Base-by-base conservation (phyloP, 2,888 invertebrate genomes). In the Julus scandinavius region DNA sequence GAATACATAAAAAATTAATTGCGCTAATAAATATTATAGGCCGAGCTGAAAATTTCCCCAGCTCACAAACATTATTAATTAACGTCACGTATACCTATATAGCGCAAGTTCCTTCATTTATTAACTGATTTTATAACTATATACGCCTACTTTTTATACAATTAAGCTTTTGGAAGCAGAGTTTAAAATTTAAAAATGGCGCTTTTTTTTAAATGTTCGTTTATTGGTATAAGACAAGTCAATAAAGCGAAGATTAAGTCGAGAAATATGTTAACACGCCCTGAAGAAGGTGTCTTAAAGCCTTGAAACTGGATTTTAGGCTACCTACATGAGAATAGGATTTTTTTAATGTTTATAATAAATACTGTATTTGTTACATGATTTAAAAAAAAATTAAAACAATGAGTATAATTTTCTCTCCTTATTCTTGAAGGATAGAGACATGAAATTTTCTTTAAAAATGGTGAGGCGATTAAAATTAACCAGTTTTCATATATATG, bases 1-100 rank as follows among this genome's bases (percentile, higher is more conserved):
- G 38, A 80, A 80, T 80, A 15, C 15, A 38, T 40, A 80, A 80
- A 80, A 80, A 80, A 80, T 80, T 80, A 80, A 80, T 80, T 80
- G 29, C 80, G 38, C 38, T 80, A 80, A 80, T 80, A 80, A 80
- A 80, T 80, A 80, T 80, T 40, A 38, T 15, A 38, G 80, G 38
- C 38, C 11, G 80, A 80, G 80, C 80, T 40, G 72, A 11, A 80
- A 38, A 80, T 80, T 80, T 80, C 15, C 63, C 38, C 80, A 80
- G 80, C 38, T 29, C 80, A 2, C 13, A 13, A 80, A 80, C 80
- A 80, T 38, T 63, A 63, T 29, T 80, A 80, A 80, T 80, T 80
- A 80, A 80, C 15, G 29, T 80, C 80, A 72, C 38, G 80, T 80
- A 54, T 13, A 38, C 80, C 80, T 40, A 45, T 29, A 29, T 45